Percentiles rank a stretch among this genome's conserved stretches.
phyloP scores from a whole-genome alignment of 1,140 invertebrate genomes.

The Adelges cooleyi region DNA sequence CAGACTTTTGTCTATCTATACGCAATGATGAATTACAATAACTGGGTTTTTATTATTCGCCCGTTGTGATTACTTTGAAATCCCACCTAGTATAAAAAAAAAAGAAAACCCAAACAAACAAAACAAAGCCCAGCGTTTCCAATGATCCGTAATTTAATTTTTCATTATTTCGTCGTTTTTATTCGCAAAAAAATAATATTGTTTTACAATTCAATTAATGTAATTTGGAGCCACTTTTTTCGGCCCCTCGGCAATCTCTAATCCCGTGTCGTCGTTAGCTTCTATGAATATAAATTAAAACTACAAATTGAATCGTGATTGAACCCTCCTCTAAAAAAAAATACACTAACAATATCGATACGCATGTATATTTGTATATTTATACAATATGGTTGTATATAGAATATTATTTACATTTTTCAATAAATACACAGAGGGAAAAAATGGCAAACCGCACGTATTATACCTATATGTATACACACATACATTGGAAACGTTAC shows the following conservation, averaged over 20 bases:
- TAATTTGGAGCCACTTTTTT: constrained; percentile 27
- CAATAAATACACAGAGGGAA: background rate
- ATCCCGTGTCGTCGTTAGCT: constrained; percentile 24
- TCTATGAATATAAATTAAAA: constrained; percentile 29
- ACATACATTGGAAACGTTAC: constrained; percentile 24
- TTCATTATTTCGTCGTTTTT: constrained; percentile 29
- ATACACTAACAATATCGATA: background rate
- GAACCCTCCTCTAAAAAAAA: constrained; percentile 16
- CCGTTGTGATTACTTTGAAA: constrained; percentile 11
- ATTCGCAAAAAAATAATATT: constrained; percentile 14
- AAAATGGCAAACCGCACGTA: no score
- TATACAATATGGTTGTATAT: constrained; percentile 4
- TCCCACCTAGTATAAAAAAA: background rate
- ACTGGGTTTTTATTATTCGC: background rate
- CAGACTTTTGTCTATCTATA: no score
- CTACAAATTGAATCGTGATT: constrained; percentile 28
- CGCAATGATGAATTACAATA: constrained; percentile 23
- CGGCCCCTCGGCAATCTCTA: background rate
- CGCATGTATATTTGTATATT: background rate
- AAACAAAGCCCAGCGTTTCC: constrained; percentile 1
- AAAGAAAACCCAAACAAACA: no score
- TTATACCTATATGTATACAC: background rate
- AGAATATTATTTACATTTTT: constrained; percentile 24
- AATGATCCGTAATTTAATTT: constrained; percentile 28
- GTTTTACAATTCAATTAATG: constrained; percentile 29